Base-by-base conservation (phyloP, 1,140 invertebrate genomes). In the Matsumurasca onukii region DNA sequence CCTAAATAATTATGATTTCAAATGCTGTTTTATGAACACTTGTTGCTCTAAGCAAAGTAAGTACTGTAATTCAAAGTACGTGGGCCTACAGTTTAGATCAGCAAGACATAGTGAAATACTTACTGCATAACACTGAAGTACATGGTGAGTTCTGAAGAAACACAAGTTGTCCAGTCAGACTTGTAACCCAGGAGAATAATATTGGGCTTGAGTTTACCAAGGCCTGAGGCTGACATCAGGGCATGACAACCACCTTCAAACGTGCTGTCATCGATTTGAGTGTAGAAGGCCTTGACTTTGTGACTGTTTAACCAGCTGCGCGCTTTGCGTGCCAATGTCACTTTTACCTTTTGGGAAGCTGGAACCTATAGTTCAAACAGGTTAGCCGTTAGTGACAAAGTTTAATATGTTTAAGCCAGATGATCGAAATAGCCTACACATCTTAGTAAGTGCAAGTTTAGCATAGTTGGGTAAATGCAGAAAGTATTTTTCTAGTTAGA, bases 51-150 rank as follows among this genome's bases (percentile, higher is more conserved):
- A n/a, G n/a, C n/a, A n/a, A n/a, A n/a, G n/a, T n/a, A n/a, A n/a
- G n/a, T n/a, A n/a, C n/a, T n/a, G n/a, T n/a, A n/a, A n/a, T n/a
- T n/a, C n/a, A n/a, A n/a, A n/a, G n/a, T n/a, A n/a, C n/a, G n/a
- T n/a, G n/a, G n/a, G n/a, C n/a, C n/a, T n/a, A n/a, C n/a, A n/a
- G n/a, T n/a, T n/a, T n/a, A n/a, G n/a, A n/a, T n/a, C n/a, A n/a
- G n/a, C n/a, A n/a, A n/a, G n/a, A n/a, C n/a, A n/a, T n/a, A n/a
- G 22, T 15, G 49, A 12, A 59, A 39, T 39, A 86, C 92, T 88
- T 84, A 98, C 93, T 98, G 95, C 80, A 98, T 90, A 12, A 92
- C 85, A 76, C 93, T 91, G 74, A 98, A 94, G 78, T 98, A 98
- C 77, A 93, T 89, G 30, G 87, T 84, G 5, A 75, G 59, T 1